These are phyloP conservation scores for Leptobrachium leishanense DNA, from an alignment of 2,113 vertebrate genomes.

Conservation along the genomic window DNA sequence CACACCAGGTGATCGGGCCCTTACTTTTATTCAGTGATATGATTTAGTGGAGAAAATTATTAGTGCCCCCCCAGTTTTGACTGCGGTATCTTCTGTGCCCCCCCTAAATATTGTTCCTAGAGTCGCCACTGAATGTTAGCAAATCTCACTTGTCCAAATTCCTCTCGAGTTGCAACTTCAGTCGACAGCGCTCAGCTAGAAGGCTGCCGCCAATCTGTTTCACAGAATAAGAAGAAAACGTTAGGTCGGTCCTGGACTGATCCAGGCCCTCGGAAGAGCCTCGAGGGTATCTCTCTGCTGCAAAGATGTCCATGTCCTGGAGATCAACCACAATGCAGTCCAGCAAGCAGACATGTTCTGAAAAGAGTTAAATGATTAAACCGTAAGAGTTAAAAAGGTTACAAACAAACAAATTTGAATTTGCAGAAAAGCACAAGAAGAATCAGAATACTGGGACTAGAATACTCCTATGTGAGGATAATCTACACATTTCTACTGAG, in stretches of 20 bases:
- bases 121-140: neutral
- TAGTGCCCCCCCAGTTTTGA: no score
- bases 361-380: no score
- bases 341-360: constrained; percentile 82
- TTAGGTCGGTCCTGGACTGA: constrained; percentile 65
- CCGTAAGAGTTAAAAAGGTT: neutral
- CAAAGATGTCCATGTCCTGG: constrained; percentile 96
- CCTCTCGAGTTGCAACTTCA: constrained; percentile 89
- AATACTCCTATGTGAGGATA: no score
- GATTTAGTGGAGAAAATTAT: no score
- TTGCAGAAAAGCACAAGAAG: no score
- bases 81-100: no score
- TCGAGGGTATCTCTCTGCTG: constrained; percentile 74
- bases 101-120: no score
- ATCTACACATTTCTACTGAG: no score
- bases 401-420: no score
- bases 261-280: constrained; percentile 62
- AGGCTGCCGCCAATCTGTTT: constrained; percentile 84
- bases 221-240: constrained; percentile 86
- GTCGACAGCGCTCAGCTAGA: constrained; percentile 83
- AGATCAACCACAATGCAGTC: constrained; percentile 93
- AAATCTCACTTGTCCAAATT: constrained; percentile 92
- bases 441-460: no score
- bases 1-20: no score
- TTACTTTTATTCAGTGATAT: no score